Evolutionary conservation across 2,888 invertebrate species (phyloP).

Genomic region (Diplazon laetatorius): DNA sequence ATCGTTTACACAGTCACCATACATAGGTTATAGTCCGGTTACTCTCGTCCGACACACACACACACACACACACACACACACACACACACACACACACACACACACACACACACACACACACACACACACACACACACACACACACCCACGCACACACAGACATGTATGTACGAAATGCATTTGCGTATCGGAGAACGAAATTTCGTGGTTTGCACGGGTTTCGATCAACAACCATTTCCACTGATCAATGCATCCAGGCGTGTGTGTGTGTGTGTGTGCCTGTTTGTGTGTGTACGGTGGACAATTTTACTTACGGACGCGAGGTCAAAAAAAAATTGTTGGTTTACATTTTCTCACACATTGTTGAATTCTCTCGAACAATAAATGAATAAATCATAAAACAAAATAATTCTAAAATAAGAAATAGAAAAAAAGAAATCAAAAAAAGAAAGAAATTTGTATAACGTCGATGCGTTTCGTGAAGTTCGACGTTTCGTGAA

Average conservation of each 20-base stretch:
- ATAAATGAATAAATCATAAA: no score
- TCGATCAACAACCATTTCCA: slow-evolving; percentile 18
- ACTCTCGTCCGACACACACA: neutral
- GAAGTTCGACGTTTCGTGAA: neutral
- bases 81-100: slow-evolving; percentile 12
- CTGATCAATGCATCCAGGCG: neutral
- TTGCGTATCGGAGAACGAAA: slow-evolving; percentile 46
- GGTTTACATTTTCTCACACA: no score
- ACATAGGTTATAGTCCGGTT: neutral
- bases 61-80: slow-evolving; percentile 12
- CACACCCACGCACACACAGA: slow-evolving; percentile 16
- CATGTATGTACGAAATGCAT: slow-evolving; percentile 46
- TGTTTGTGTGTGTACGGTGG: slow-evolving; percentile 6
- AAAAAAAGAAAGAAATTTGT: neutral
- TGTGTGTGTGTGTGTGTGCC: neutral
- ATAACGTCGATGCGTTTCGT: neutral
- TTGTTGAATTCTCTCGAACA: no score
- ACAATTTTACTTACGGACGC: no score
- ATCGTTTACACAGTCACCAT: slow-evolving; percentile 21
- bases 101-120: slow-evolving; percentile 12
- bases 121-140: slow-evolving; percentile 1
- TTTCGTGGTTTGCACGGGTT: slow-evolving; percentile 17
- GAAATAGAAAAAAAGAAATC: neutral
- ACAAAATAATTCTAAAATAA: no score
- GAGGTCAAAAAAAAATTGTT: no score